Conservation (phyloP, 2,888 invertebrate species). For the Pegoplata infirma region DNA sequence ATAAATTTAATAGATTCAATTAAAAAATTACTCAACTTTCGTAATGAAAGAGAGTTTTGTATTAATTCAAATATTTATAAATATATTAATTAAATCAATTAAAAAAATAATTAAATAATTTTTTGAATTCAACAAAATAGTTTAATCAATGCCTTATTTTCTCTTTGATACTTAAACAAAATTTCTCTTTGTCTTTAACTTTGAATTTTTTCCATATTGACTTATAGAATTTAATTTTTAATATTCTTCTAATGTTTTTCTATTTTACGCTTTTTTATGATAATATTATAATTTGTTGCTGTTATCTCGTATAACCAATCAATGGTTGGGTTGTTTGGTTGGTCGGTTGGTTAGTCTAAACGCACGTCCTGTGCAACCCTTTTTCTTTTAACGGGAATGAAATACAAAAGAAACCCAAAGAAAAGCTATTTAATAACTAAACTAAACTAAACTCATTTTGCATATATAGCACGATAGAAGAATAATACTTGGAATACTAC, state of each 20-base stretch:
- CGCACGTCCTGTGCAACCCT: slow-evolving; percentile 54
- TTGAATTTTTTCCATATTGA: not conserved
- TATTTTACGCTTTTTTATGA: slow-evolving; percentile 47
- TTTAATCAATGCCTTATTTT: no score
- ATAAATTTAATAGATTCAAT: no score
- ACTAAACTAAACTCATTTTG: slow-evolving; percentile 51
- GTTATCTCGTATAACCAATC: slow-evolving; percentile 58
- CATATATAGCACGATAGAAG: slow-evolving; percentile 21
- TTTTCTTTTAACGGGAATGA: slow-evolving; percentile 1
- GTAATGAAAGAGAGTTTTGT: no score
- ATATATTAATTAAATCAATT: no score
- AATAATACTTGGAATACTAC: not conserved
- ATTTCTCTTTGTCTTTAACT: no score
- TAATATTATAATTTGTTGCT: slow-evolving; percentile 56
- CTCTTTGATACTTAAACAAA: no score
- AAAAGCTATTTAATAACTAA: slow-evolving; percentile 52
- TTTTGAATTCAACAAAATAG: no score
- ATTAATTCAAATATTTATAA: no score
- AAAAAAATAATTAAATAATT: no score
- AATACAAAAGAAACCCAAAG: slow-evolving; percentile 1
- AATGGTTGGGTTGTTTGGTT: slow-evolving; percentile 46
- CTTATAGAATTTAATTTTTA: not conserved
- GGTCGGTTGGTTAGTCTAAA: slow-evolving; percentile 8
- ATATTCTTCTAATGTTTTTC: slow-evolving; percentile 35
- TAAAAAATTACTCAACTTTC: no score